Conservation (phyloP, 2,797 vertebrate genomes). For the Meriones psammophilus region DNA sequence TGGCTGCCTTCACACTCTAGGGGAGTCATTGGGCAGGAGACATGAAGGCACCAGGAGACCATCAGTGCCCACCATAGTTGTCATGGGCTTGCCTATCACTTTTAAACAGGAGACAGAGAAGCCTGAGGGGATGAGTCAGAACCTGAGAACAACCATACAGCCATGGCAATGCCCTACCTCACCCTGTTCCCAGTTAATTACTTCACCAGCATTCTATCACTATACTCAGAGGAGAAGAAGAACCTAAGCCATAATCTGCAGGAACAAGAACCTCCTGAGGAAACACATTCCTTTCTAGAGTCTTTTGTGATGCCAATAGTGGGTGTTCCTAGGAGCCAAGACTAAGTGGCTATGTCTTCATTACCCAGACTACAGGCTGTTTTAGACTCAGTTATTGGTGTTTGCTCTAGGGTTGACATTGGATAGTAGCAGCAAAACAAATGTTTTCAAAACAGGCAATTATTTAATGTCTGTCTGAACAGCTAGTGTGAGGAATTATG, state of each 20-base stretch:
- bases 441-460: neutral
- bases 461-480: neutral
- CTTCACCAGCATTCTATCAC: neutral
- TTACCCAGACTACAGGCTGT: neutral
- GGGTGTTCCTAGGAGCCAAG: no score
- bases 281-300: neutral
- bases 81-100: neutral
- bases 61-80: neutral
- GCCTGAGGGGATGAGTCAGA: neutral
- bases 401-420: neutral
- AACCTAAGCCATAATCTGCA: neutral
- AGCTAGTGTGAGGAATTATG: neutral
- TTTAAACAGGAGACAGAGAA: neutral
- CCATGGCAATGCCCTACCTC: neutral
- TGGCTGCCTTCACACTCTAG: neutral
- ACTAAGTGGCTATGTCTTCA: neutral
- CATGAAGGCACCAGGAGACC: neutral
- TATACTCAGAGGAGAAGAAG: no score
- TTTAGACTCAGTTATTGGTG: neutral
- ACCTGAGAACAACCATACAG: no score
- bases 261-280: neutral
- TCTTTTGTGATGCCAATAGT: neutral
- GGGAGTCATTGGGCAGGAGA: neutral
- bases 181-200: neutral
- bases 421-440: neutral